Evolutionary conservation across 2,888 invertebrate genomes (phyloP).

Genomic region (Anthrax anthrax): DNA sequence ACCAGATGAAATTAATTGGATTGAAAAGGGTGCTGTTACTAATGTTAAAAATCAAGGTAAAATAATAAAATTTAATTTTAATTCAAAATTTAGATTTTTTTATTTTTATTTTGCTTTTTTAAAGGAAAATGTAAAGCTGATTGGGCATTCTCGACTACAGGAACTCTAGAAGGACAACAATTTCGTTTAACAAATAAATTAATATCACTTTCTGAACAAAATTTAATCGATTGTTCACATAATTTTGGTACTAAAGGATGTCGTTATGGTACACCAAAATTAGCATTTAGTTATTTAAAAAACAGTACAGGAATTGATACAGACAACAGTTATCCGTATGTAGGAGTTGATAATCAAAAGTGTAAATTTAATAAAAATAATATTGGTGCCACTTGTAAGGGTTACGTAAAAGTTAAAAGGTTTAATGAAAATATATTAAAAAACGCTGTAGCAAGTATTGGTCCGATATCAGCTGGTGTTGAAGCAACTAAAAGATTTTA

Average conservation of each 20-base stretch:
- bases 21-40: neutral
- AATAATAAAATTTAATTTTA: neutral
- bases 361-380: slow-evolving; percentile 27
- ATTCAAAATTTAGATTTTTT: neutral
- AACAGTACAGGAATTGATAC: slow-evolving; percentile 70
- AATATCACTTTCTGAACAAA: neutral
- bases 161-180: neutral
- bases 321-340: slow-evolving; percentile 67
- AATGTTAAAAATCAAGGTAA: slow-evolving; percentile 1
- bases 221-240: neutral
- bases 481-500: slow-evolving; percentile 64
- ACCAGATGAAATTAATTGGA: neutral
- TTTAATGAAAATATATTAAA: slow-evolving; percentile 45
- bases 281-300: slow-evolving; percentile 61
- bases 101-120: neutral
- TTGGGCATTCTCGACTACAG: neutral
- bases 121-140: neutral
- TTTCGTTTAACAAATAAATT: neutral
- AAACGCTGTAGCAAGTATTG: slow-evolving; percentile 62
- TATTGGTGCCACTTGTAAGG: slow-evolving; percentile 23
- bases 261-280: slow-evolving; percentile 10
- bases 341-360: slow-evolving; percentile 19
- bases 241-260: neutral
- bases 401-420: slow-evolving; percentile 25
- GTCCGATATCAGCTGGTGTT: slow-evolving; percentile 68